A percentile compares a stretch with the other conserved stretches of the same genome.
phyloP scores from a whole-genome alignment of 2,113 vertebrate species.

The Panthera tigris region DNA sequence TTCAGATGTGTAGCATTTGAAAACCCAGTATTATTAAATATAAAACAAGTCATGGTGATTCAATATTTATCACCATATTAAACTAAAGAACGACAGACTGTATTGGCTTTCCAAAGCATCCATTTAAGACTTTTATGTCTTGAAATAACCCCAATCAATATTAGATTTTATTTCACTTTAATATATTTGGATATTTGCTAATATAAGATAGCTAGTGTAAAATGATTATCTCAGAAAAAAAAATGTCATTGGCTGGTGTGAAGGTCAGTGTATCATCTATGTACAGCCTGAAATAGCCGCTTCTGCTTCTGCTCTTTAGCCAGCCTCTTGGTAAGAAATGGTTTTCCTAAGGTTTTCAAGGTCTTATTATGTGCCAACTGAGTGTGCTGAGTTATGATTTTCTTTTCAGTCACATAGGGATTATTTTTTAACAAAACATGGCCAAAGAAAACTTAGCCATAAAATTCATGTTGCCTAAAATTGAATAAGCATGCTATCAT shows the following conservation, averaged over 20 bases:
- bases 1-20: neutral
- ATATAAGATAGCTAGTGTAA: neutral
- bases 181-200: constrained; percentile 29
- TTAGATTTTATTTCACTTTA: constrained; percentile 16
- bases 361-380: neutral
- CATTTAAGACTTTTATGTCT: neutral
- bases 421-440: neutral
- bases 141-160: constrained; percentile 38
- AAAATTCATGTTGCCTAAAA: neutral
- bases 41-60: neutral
- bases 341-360: neutral
- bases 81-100: neutral
- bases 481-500: neutral
- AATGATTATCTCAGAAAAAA: neutral
- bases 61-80: constrained; percentile 50
- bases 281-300: neutral
- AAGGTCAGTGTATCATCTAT: neutral
- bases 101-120: constrained; percentile 4
- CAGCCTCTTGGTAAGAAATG: neutral
- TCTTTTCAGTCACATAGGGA: neutral
- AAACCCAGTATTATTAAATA: constrained; percentile 6
- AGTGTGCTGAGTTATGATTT: neutral
- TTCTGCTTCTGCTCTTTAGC: neutral
- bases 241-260: neutral
- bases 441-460: neutral